Percentiles rank a stretch among this genome's conserved stretches.
phyloP scores from a whole-genome alignment of 2,797 vertebrate species.

The Cottoperca gobio region DNA sequence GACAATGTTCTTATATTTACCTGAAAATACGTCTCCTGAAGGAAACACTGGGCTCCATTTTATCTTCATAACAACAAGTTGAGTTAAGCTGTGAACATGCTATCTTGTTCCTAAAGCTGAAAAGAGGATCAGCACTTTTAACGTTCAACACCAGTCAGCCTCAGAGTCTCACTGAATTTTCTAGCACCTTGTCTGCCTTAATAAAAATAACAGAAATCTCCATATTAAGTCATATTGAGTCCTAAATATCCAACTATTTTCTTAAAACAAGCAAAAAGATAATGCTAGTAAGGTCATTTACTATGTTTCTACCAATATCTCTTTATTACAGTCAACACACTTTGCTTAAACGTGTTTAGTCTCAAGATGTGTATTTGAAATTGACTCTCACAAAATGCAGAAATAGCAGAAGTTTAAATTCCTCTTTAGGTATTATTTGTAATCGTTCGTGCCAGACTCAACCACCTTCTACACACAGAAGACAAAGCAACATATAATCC shows the following conservation, averaged over 20 bases:
- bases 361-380: conserved; percentile 3
- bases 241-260: neutral
- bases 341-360: neutral
- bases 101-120: neutral
- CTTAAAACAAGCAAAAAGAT: neutral
- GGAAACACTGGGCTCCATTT: neutral
- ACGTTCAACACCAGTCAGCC: neutral
- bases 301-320: neutral
- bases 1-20: neutral
- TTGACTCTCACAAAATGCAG: neutral
- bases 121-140: neutral
- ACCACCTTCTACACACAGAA: neutral
- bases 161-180: neutral
- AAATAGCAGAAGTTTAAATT: neutral
- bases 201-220: neutral
- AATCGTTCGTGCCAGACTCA: neutral
- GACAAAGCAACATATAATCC: neutral
- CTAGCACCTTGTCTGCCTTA: neutral
- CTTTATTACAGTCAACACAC: neutral
- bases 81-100: neutral
- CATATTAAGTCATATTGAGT: neutral
- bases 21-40: neutral
- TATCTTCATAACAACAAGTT: neutral
- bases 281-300: neutral
- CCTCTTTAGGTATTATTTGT: neutral